Base-by-base conservation (phyloP, 2,888 invertebrate genomes). In the Mesochorus sp. region DNA sequence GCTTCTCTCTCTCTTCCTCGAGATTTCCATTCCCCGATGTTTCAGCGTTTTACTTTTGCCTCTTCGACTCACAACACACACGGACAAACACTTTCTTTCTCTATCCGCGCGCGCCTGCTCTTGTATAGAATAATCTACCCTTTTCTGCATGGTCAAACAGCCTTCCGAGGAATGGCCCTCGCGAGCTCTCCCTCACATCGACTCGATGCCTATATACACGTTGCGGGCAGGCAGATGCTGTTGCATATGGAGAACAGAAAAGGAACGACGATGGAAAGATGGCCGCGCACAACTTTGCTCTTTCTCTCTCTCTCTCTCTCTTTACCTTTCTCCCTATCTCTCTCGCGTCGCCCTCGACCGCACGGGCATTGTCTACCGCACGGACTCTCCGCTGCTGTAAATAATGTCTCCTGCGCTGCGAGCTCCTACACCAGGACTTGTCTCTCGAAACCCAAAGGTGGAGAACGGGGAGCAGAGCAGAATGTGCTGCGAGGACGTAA, bases 241-340 rank as follows among this genome's bases (percentile, higher is more conserved):
- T 89, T 89, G 88, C 89, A 88, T 89, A 90, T 89, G 89, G 89
- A 89, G 88, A 87, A 86, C 85, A 87, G 87, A 88, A 89, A 88
- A 88, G 86, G 86, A 88, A 88, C 81, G 88, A 87, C 80, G 87
- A n/a, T n/a, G n/a, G n/a, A 88, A 88, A 89, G 88, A 89, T 89
- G 89, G 87, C 86, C 81, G 84, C 61, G 39, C 62, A 39, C 31
- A 49, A 28, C 49, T 66, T 49, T n/a, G n/a, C n/a, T n/a, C n/a
- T 39, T 44, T 53, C 59, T 77, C 44, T 34, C 37, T 76, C 31
- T 53, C 49, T 62, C 24, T 42, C 31, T 42, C 64, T 55, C 59
- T 64, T n/a, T 14, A 6, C 24, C 21, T 6, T 19, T 62, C 24
- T 3, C 1, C 21, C 5, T 5, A 34, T 55, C 34, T 37, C 37